phyloP scores from a whole-genome alignment of 2,113 vertebrate species.

The Butastur rufipennis region DNA sequence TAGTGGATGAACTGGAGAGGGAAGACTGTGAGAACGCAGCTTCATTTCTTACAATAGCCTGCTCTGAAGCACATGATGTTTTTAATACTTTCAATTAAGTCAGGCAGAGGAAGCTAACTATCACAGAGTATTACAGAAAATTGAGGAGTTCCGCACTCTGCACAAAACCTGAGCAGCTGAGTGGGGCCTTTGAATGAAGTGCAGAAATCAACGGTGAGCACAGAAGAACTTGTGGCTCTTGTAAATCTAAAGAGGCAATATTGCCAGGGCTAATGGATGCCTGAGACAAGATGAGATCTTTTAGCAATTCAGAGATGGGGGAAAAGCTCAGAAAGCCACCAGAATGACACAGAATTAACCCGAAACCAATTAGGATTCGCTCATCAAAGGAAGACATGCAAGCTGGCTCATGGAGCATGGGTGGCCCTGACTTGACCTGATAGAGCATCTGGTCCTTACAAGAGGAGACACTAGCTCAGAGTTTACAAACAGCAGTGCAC shows the following conservation, averaged over 20 bases:
- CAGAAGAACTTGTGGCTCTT: not conserved
- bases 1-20: not conserved
- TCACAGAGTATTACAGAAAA: not conserved
- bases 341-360: not conserved
- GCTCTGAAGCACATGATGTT: not conserved
- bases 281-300: not conserved
- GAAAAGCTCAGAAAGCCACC: not conserved
- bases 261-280: not conserved
- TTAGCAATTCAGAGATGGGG: not conserved
- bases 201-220: not conserved
- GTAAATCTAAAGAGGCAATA: not conserved
- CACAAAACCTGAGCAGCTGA: not conserved
- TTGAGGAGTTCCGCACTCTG: not conserved
- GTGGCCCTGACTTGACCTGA: not conserved
- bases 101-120: not conserved
- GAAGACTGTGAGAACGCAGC: not conserved
- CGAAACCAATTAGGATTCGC: not conserved
- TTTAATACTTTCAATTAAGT: not conserved
- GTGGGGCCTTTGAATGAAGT: not conserved
- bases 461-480: not conserved
- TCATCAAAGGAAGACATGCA: not conserved
- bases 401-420: not conserved
- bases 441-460: not conserved
- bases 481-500: not conserved
- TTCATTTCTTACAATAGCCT: not conserved